These are phyloP conservation scores for Adineta ricciae DNA, from an alignment of 2,888 invertebrate species.

Conservation along the genomic window DNA sequence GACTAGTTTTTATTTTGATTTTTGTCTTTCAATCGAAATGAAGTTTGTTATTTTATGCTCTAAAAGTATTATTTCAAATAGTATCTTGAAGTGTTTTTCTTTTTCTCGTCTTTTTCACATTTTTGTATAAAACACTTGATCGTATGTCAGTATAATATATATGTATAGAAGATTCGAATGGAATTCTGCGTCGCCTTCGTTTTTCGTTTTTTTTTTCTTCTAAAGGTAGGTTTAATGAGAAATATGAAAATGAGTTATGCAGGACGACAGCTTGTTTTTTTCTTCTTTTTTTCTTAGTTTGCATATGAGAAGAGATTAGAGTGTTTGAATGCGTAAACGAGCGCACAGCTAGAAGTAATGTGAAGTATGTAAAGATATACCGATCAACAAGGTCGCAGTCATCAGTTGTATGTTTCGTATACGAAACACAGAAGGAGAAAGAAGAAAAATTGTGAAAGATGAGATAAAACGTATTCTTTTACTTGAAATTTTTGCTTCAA, in stretches of 20 bases:
- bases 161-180: not conserved
- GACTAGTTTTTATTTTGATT: not conserved
- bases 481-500: not conserved
- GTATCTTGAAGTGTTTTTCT: not conserved
- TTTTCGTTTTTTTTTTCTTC: no score
- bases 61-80: not conserved
- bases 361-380: conserved; percentile 13
- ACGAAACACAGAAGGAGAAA: not conserved
- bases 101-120: not conserved
- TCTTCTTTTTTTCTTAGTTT: conserved; percentile 3
- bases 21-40: not conserved
- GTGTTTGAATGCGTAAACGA: conserved; percentile 7
- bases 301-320: not conserved
- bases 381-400: not conserved
- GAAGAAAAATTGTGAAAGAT: not conserved
- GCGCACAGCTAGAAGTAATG: not conserved
- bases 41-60: not conserved
- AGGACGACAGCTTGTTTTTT: not conserved
- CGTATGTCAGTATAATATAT: not conserved
- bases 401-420: not conserved
- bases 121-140: not conserved
- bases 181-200: not conserved
- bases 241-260: not conserved
- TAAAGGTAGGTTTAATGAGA: not conserved
- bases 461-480: not conserved